A percentile compares a stretch with the other conserved stretches of the same genome.
phyloP scores from a whole-genome alignment of 2,888 invertebrate species.

The Imbricaverruca yamaguchii region DNA sequence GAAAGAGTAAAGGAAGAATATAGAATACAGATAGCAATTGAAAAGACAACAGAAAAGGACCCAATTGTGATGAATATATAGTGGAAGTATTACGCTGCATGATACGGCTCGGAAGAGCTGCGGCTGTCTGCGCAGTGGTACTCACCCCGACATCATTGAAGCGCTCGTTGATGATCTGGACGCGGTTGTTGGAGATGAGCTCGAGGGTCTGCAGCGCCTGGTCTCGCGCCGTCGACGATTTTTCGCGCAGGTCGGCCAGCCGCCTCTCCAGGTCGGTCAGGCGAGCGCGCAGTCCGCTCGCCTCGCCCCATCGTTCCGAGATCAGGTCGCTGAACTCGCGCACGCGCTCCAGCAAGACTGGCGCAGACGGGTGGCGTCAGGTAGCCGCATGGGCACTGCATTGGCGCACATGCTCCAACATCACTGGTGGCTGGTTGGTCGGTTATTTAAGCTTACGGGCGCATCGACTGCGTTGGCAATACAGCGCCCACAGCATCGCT shows the following conservation, averaged over 20 bases:
- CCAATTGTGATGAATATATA: too few species aligned
- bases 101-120: not conserved
- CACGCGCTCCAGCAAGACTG: not conserved
- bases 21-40: too few species aligned
- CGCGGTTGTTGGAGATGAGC: constrained; percentile 56
- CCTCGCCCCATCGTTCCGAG: not conserved
- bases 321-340: not conserved
- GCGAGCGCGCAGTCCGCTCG: not conserved
- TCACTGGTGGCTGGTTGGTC: too few species aligned
- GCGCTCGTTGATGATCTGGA: constrained; percentile 52
- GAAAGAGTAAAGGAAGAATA: too few species aligned
- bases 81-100: not conserved
- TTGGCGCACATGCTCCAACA: too few species aligned
- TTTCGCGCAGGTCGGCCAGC: constrained; percentile 36
- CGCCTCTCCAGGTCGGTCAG: constrained; percentile 36
- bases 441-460: too few species aligned
- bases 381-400: too few species aligned
- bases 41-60: too few species aligned
- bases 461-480: too few species aligned
- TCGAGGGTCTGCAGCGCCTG: constrained; percentile 50
- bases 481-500: too few species aligned
- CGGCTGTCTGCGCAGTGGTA: not conserved
- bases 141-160: not conserved
- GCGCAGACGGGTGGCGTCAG: not conserved
- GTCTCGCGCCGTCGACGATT: constrained; percentile 39